Evolutionary conservation across 2,113 vertebrate genomes (phyloP).

Genomic region (Strigops habroptila): DNA sequence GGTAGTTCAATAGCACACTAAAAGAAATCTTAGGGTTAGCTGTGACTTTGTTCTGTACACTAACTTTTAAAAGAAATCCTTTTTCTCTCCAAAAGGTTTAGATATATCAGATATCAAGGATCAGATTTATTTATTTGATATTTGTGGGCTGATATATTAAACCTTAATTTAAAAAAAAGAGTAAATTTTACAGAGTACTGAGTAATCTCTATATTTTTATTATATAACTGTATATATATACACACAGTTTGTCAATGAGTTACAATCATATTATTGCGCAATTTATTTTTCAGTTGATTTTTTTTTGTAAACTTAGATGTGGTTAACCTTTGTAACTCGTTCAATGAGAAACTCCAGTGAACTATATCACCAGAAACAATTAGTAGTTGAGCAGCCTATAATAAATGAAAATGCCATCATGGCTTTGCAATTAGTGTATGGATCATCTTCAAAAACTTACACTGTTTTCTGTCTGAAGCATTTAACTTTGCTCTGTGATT

Average conservation of each 20-base stretch:
- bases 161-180: neutral
- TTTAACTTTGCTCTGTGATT: constrained; percentile 61
- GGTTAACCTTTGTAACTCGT: constrained; percentile 62
- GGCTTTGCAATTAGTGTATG: constrained; percentile 66
- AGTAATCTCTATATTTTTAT: neutral
- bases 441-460: constrained; percentile 63
- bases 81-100: neutral
- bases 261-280: neutral
- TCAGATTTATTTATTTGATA: neutral
- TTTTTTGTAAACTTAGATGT: neutral
- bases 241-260: neutral
- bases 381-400: constrained; percentile 54
- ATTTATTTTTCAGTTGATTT: neutral
- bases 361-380: constrained; percentile 55
- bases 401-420: constrained; percentile 70
- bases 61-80: neutral
- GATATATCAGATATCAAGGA: neutral
- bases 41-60: neutral
- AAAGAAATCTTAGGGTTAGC: neutral
- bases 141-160: neutral
- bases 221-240: neutral
- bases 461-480: constrained; percentile 40
- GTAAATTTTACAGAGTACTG: neutral
- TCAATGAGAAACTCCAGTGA: constrained; percentile 65
- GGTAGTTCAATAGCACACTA: accelerated